Percentiles rank a stretch among this genome's conserved stretches.
Evolutionary conservation across 2,888 invertebrate genomes (phyloP).

Genomic region (Mactromeris polynyma): DNA sequence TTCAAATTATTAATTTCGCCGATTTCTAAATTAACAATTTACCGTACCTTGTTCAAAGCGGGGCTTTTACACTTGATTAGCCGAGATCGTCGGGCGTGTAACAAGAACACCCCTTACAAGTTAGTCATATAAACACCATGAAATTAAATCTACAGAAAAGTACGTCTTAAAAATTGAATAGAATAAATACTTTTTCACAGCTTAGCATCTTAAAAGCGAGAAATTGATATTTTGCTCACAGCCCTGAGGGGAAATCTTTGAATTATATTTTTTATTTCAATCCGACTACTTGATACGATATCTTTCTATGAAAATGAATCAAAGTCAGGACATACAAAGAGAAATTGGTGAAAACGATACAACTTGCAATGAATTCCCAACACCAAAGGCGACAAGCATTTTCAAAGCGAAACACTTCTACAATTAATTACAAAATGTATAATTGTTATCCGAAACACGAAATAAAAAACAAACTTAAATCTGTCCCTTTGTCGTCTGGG

Average conservation of each 20-base stretch:
- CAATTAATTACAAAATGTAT: not conserved
- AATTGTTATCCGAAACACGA: slow-evolving; percentile 1
- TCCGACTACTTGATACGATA: not conserved
- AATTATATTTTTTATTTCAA: not conserved
- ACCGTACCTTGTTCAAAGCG: not conserved
- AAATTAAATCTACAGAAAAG: not conserved
- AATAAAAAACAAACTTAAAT: not conserved
- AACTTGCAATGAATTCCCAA: not conserved
- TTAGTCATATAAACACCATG: not conserved
- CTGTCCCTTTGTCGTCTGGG: not conserved
- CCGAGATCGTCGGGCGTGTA: not conserved
- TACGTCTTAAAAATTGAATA: not conserved
- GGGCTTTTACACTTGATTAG: not conserved
- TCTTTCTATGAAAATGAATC: not conserved
- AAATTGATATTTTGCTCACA: not conserved
- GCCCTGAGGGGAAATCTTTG: not conserved
- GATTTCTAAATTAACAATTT: not conserved
- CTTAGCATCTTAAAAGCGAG: not conserved
- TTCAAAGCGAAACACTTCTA: not conserved
- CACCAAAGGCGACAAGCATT: not conserved
- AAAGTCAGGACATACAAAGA: not conserved
- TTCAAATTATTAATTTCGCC: not conserved
- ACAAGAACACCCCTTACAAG: not conserved
- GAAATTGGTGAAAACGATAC: not conserved
- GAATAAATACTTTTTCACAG: not conserved